Base-by-base conservation (phyloP, 1,140 invertebrate species). In the Spodoptera litura region DNA sequence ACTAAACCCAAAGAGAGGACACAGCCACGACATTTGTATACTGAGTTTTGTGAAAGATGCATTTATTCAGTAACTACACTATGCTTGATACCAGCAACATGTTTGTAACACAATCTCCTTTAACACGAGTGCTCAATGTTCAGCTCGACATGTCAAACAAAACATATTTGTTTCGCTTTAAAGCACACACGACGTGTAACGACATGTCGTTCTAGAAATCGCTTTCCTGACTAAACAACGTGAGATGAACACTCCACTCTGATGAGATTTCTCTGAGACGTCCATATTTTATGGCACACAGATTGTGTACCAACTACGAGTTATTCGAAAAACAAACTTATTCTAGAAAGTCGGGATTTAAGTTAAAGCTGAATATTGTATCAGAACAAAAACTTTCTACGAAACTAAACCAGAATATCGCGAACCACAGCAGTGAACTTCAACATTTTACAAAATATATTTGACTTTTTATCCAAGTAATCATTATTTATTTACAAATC, bases 151-250 rank as follows among this genome's bases (percentile, higher is more conserved):
- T 13, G 12, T 31, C 11, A 35, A 27, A 31, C 25, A 61, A 35
- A 13, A 35, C 13, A 31, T 61, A 61, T 35, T 62, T 62, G 35
- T 62, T 11, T 58, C 59, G 35, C n/a, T 62, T 44, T 44, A 62
- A 62, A 62, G 13, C 31, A 13, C 15, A 15, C 27, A 35, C 20
- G 59, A 35, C 31, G 59, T 44, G 59, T 38, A 62, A 62, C 59
- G 38, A 44, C 59, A 62, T 38, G 59, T 62, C 59, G 59, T 62
- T 62, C 8, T 35, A 15, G 59, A 62, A 62, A 62, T 62, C 35
- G 59, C 35, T 62, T 62, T 62, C 59, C 59, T 62, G 35, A 62
- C 59, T 62, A 38, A 62, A 62, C 59, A 38, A 62, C 59, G 35
- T 62, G 59, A 62, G 59, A 38, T 62, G 59, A 62, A 62, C 59